Base-by-base conservation (phyloP, 2,113 vertebrate genomes). In the Engraulis encrasicolus region DNA sequence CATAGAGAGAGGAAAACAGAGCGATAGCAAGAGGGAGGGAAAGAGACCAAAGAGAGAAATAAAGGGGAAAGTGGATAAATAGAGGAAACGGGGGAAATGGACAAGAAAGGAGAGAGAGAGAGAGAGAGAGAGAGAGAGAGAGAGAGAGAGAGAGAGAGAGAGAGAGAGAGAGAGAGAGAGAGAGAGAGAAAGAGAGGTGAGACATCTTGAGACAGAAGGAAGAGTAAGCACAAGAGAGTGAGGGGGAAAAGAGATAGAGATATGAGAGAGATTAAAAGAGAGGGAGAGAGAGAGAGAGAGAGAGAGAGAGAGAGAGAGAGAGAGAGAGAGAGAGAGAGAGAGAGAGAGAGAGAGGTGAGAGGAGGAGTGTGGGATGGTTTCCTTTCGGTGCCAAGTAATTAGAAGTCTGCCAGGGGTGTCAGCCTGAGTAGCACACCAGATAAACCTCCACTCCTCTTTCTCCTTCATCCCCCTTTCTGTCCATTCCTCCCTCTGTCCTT, bases 301-400 rank as follows among this genome's bases (percentile, higher is more conserved):
- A 20, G 19, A 20, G 18, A 58, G 18, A 86, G 85, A 86, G 86
- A 84, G 84, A 1, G 50, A 77, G 85, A 15, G 14, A 20, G 20
- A 85, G 85, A 81, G 34, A 34, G 15, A n/a, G 18, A 58, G 48
- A 40, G 38, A 71, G 79, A 37, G 38, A 40, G 34, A 52, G 84
- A 40, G 79, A 52, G 48, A 18, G 20, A 40, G 48, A 77, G 61
- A 71, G 48, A 40, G 79, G 4, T 20, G 58, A 31, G 38, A n/a
- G 0, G 79, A 83, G 85, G 45, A 0, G 20, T 34, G 77, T 80
- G 83, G 82, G 87, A 87, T 86, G 85, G 88, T 86, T 81, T 86
- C 86, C 88, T 88, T 78, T 87, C 83, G 81, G 90, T 88, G 89
- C 88, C 90, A 91, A 91, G 89, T 92, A 90, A 93, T 93, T 92